Conservation (phyloP, 1,140 invertebrate species). For the Diorhabda elongata region DNA sequence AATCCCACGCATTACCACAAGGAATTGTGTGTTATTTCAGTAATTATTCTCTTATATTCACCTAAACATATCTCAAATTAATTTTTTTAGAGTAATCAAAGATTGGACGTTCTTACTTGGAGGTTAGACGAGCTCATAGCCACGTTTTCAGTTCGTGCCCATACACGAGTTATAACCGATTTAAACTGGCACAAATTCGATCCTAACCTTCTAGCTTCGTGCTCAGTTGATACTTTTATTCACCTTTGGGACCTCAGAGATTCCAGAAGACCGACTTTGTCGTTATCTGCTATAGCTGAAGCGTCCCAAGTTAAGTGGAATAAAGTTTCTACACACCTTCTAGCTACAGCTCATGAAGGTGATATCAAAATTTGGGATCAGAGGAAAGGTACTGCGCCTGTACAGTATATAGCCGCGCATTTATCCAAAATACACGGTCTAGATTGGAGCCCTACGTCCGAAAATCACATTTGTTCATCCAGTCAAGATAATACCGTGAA, state of each 20-base stretch:
- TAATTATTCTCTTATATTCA: conserved; percentile 45
- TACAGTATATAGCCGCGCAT: conserved; percentile 92
- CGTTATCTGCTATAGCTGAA: conserved; percentile 78
- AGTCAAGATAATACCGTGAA: conserved; percentile 94
- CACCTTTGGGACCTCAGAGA: conserved; percentile 92
- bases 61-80: not conserved
- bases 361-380: conserved; percentile 95
- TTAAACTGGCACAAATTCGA: conserved; percentile 90
- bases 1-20: conserved; percentile 74
- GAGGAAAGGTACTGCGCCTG: conserved; percentile 77
- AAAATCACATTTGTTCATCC: conserved; percentile 84
- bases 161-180: conserved; percentile 86
- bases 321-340: conserved; percentile 71
- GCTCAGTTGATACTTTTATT: conserved; percentile 90
- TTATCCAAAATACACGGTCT: conserved; percentile 88
- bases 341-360: conserved; percentile 92
- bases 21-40: conserved; percentile 84
- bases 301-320: conserved; percentile 94
- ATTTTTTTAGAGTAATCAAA: conserved; percentile 69
- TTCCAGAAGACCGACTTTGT: conserved; percentile 71
- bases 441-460: conserved; percentile 85
- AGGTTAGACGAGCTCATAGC: conserved; percentile 62
- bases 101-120: conserved; percentile 79
- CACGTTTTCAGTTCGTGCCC: conserved; percentile 71
- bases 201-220: conserved; percentile 84